phyloP scores from a whole-genome alignment of 2,888 invertebrate species.

The Polyploca ridens region DNA sequence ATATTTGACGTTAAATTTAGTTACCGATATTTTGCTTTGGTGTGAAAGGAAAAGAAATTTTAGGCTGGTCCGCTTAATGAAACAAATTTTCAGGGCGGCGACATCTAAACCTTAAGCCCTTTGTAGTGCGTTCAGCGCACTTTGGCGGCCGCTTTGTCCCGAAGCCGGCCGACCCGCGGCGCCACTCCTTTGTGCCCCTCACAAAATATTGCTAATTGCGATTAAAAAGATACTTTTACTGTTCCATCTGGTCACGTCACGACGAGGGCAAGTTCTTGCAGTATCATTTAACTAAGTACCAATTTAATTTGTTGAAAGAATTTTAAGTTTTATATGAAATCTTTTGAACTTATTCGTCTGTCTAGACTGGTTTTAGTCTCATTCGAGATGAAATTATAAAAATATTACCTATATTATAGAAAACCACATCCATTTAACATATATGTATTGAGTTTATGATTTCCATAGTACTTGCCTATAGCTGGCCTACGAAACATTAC shows the following conservation, averaged over 20 bases:
- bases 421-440: neutral
- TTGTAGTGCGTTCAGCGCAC: conserved; percentile 67
- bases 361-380: neutral
- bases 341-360: neutral
- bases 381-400: no score
- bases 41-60: conserved; percentile 71
- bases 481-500: conserved; percentile 18
- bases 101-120: conserved; percentile 80
- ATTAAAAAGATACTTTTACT: conserved; percentile 64
- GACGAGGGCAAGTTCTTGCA: conserved; percentile 5
- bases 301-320: neutral
- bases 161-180: conserved; percentile 62
- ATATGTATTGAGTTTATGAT: neutral
- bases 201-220: conserved; percentile 79
- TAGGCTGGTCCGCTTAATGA: conserved; percentile 74
- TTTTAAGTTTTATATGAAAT: neutral
- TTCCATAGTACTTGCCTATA: neutral
- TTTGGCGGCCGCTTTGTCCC: conserved; percentile 62
- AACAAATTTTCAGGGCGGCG: conserved; percentile 79
- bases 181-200: conserved; percentile 70
- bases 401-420: neutral
- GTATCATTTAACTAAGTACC: conserved; percentile 15
- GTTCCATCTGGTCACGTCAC: conserved; percentile 21
- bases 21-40: conserved; percentile 59
- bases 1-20: conserved; percentile 60